Evolutionary conservation across 2,113 vertebrate species (phyloP).

Genomic region (Coregonus clupeaformis): DNA sequence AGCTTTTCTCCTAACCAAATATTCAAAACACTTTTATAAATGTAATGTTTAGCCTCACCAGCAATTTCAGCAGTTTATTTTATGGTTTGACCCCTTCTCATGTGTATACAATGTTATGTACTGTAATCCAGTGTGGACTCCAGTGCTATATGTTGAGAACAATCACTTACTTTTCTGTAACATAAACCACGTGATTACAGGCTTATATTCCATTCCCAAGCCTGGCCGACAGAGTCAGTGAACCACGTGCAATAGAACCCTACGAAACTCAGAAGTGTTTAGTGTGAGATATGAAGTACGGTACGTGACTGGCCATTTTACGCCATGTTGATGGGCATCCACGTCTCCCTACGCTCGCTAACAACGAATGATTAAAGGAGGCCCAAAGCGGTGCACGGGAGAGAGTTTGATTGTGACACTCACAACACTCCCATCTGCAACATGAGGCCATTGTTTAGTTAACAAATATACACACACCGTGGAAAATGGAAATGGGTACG

Average conservation of each 20-base stretch:
- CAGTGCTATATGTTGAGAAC: too few species aligned
- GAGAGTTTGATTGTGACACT: background rate
- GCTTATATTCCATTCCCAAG: background rate
- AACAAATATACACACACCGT: background rate
- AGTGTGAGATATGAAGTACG: background rate
- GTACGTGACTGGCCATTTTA: background rate
- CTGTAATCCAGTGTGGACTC: too few species aligned
- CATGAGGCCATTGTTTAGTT: background rate
- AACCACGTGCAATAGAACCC: background rate
- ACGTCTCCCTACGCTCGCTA: background rate
- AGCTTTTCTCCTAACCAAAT: too few species aligned
- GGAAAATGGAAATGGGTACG: constrained; percentile 17
- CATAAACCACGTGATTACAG: background rate
- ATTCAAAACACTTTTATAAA: too few species aligned
- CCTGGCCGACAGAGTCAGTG: background rate
- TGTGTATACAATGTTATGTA: too few species aligned
- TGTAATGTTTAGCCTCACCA: too few species aligned
- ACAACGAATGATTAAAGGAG: constrained; percentile 36
- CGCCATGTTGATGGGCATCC: background rate
- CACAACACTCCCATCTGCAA: background rate
- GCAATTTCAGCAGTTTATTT: too few species aligned
- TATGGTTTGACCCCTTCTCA: too few species aligned
- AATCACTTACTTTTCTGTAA: background rate
- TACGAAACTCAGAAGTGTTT: too few species aligned
- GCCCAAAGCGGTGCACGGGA: constrained; percentile 20